Conservation (phyloP, 2,797 vertebrate genomes). For the Cynodonichthys magdalenae region DNA sequence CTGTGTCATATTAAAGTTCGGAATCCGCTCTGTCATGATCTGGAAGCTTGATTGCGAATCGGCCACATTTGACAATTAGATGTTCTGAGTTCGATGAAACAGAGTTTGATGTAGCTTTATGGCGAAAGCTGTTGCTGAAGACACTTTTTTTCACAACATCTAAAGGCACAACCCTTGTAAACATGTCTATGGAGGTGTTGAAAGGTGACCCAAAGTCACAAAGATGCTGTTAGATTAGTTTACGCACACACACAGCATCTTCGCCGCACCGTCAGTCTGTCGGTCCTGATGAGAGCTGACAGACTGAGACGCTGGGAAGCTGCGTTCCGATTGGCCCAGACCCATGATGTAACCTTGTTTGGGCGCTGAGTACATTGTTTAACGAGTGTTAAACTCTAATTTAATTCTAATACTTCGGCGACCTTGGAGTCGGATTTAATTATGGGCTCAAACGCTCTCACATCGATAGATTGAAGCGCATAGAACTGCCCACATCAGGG, state of each 20-base stretch:
- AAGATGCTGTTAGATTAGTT: constrained; percentile 13
- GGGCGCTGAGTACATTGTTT: constrained; percentile 27
- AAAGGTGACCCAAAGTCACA: constrained; percentile 7
- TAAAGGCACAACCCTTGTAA: background rate
- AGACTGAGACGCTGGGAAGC: constrained; percentile 36
- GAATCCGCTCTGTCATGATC: constrained; percentile 69
- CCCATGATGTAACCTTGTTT: constrained; percentile 58
- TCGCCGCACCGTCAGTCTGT: constrained; percentile 17
- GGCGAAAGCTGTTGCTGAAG: background rate
- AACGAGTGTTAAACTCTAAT: constrained; percentile 56
- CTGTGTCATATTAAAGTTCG: constrained; percentile 70
- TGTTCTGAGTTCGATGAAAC: constrained; percentile 39
- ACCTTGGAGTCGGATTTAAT: constrained; percentile 59
- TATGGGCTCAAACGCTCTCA: constrained; percentile 35
- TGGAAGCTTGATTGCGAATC: constrained; percentile 55
- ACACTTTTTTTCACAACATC: background rate
- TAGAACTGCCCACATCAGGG: constrained; percentile 13
- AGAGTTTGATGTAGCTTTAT: background rate
- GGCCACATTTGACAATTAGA: constrained; percentile 56
- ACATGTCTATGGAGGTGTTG: background rate
- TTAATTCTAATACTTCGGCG: constrained; percentile 51
- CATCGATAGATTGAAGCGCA: constrained; percentile 30
- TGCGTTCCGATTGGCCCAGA: constrained; percentile 38
- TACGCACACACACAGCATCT: constrained; percentile 3
- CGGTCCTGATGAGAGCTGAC: constrained; percentile 48